Percentiles rank a stretch among this genome's conserved stretches.
These are phyloP conservation scores for Tenebrio molitor DNA, from an alignment of 1,140 invertebrate genomes.

Conservation along the genomic window DNA sequence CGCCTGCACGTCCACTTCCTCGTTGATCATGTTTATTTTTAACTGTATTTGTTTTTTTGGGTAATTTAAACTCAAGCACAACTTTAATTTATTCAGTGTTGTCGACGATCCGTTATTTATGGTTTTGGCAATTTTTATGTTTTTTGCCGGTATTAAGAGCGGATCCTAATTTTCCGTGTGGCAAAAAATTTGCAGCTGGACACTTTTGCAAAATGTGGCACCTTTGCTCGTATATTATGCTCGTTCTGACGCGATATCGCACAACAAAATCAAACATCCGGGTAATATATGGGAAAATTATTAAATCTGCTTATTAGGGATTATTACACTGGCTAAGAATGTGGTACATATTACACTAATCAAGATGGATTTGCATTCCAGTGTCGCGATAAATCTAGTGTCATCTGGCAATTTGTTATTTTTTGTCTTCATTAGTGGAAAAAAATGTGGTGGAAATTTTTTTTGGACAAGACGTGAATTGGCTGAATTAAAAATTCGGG, in stretches of 20 bases:
- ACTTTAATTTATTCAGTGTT: not conserved
- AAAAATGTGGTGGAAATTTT: too few relatives aligned
- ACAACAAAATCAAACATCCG: not conserved
- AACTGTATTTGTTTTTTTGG: not conserved
- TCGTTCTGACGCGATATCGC: not conserved
- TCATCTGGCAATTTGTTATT: not conserved
- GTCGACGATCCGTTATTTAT: not conserved
- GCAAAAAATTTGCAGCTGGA: too few relatives aligned
- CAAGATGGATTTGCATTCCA: constrained; percentile 1
- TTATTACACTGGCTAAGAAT: constrained; percentile 7
- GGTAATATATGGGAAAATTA: not conserved
- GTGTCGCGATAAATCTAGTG: too few relatives aligned
- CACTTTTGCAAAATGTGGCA: too few relatives aligned
- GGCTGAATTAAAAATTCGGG: too few relatives aligned
- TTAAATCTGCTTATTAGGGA: constrained; percentile 1
- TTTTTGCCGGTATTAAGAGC: not conserved
- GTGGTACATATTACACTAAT: constrained; percentile 2
- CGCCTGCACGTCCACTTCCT: too few relatives aligned
- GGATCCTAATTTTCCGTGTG: not conserved
- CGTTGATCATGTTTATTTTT: not conserved
- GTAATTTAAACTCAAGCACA: not conserved
- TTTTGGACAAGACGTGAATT: too few relatives aligned
- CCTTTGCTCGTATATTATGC: constrained; percentile 10
- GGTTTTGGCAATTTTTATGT: not conserved
- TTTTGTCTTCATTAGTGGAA: too few relatives aligned